Evolutionary conservation across 2,113 vertebrate genomes (phyloP).

Genomic region (Notarius quadriscutis): DNA sequence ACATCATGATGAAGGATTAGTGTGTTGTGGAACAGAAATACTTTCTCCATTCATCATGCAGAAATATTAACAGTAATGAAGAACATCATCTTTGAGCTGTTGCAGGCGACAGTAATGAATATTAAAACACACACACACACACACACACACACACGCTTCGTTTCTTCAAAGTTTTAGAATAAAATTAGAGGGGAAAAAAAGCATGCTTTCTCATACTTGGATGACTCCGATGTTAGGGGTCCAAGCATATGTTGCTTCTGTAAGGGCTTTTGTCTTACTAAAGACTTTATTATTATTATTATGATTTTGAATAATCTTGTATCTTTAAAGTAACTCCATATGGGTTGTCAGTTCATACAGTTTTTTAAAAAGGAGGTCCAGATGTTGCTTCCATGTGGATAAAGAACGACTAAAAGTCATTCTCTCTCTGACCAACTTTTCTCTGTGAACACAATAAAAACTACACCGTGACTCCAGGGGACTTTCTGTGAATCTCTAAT

Average conservation of each 20-base stretch:
- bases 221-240: background rate
- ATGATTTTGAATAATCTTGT: background rate
- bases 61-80: background rate
- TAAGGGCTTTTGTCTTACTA: background rate
- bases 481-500: conserved; percentile 33
- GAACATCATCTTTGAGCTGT: conserved; percentile 18
- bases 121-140: background rate
- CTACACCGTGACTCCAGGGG: conserved; percentile 21
- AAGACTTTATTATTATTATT: background rate
- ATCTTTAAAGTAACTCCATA: background rate
- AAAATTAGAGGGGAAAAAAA: conserved; percentile 24
- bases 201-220: conserved; percentile 2
- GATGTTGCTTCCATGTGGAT: conserved; percentile 39
- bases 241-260: background rate
- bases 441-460: conserved; percentile 35
- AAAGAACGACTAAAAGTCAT: background rate
- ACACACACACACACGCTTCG: background rate
- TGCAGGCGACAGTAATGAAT: conserved; percentile 45
- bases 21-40: background rate
- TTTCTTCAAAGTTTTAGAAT: conserved; percentile 42
- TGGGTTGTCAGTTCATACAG: background rate
- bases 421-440: conserved; percentile 18
- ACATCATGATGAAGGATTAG: background rate
- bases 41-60: background rate
- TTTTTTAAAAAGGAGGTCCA: background rate